These are phyloP conservation scores for Osmerus mordax DNA, from an alignment of 2,113 vertebrate genomes.

Conservation along the genomic window DNA sequence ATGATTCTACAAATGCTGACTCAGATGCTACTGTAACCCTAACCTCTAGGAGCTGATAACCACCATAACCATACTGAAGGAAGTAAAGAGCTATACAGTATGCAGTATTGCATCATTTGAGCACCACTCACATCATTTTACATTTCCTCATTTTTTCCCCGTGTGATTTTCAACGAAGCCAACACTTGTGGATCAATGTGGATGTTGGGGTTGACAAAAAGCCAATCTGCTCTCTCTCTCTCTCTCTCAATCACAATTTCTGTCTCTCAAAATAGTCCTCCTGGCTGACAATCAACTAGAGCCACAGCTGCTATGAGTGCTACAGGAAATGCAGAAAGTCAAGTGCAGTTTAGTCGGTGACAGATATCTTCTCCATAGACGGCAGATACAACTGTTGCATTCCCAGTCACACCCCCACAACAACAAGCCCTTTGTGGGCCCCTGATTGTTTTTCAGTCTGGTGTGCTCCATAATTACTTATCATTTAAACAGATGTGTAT, in stretches of 20 bases:
- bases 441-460: slow-evolving; percentile 38
- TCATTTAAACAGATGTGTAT: slow-evolving; percentile 55
- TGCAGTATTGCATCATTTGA: too few relatives aligned
- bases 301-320: slow-evolving; percentile 24
- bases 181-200: too few relatives aligned
- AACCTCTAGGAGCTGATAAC: too few relatives aligned
- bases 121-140: too few relatives aligned
- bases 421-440: slow-evolving; percentile 37
- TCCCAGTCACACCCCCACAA: slow-evolving; percentile 29
- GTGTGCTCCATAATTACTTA: slow-evolving; percentile 50
- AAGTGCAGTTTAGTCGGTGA: slow-evolving; percentile 20
- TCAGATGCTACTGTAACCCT: too few relatives aligned
- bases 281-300: slow-evolving; percentile 16
- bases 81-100: too few relatives aligned
- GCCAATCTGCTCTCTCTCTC: not conserved
- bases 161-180: too few relatives aligned
- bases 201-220: too few relatives aligned
- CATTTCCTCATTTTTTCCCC: too few relatives aligned
- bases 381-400: slow-evolving; percentile 23
- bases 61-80: too few relatives aligned
- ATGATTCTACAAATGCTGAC: too few relatives aligned
- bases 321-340: slow-evolving; percentile 23
- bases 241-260: slow-evolving; percentile 4
- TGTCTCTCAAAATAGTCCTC: slow-evolving; percentile 9
- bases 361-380: slow-evolving; percentile 17